Conservation (phyloP, 2,888 invertebrate species). For the Phoronis australis region DNA sequence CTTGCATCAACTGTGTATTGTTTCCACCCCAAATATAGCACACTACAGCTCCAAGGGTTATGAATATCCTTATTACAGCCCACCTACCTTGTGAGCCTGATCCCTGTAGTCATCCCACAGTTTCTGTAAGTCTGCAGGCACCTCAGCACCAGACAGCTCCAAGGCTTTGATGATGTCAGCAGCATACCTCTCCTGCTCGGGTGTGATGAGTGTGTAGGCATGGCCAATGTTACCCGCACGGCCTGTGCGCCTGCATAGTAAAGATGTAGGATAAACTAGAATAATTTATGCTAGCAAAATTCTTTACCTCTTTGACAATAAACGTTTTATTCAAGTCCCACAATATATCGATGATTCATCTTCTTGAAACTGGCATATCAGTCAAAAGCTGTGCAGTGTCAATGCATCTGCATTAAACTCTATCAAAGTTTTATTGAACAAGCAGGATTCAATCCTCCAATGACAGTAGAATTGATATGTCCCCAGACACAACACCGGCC, state of each 20-base stretch:
- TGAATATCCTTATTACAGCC: not conserved
- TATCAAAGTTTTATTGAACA: not conserved
- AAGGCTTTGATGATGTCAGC: slow-evolving; percentile 90
- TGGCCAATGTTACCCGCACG: slow-evolving; percentile 86
- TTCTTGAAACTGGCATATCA: no score
- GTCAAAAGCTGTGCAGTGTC: no score
- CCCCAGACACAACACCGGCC: no score
- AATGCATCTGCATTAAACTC: not conserved
- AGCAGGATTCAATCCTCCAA: not conserved
- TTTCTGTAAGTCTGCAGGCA: slow-evolving; percentile 72
- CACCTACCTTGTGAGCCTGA: slow-evolving; percentile 79
- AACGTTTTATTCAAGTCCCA: no score
- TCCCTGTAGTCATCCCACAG: slow-evolving; percentile 71
- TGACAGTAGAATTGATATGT: no score
- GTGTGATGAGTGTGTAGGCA: slow-evolving; percentile 94
- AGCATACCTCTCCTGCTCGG: slow-evolving; percentile 87
- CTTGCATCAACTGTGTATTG: no score
- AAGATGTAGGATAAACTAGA: no score
- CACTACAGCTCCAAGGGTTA: not conserved
- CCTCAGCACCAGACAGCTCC: slow-evolving; percentile 72
- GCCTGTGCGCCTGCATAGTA: slow-evolving; percentile 56
- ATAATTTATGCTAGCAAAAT: no score
- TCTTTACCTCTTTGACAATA: no score
- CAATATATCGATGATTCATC: no score
- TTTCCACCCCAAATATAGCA: no score